Percentiles rank a stretch among this genome's conserved stretches.
Evolutionary conservation across 30 jellyfish, hydroid and myxozoan genomes (phyloP).

Genomic region (Hydractinia echinata): DNA sequence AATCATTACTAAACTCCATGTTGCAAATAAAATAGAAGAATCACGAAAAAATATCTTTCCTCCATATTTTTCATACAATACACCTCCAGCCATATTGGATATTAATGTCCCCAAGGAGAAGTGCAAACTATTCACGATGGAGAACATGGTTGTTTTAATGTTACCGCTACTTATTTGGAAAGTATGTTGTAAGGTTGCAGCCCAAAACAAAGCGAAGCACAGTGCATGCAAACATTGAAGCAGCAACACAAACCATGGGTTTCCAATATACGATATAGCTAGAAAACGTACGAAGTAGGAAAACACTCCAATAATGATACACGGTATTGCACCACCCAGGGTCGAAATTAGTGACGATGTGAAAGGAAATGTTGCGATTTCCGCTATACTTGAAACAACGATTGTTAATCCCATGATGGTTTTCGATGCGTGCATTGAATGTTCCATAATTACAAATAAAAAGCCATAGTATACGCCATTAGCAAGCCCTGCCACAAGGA

Average conservation of each 20-base stretch:
- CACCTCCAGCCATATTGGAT: conserved; percentile 55
- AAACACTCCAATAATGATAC: conserved; percentile 37
- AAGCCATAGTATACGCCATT: conserved; percentile 59
- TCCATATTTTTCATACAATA: conserved; percentile 47
- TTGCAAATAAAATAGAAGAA: conserved; percentile 28
- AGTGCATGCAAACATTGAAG: conserved; percentile 57
- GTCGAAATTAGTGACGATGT: conserved; percentile 31
- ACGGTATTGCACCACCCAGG: conserved; percentile 48
- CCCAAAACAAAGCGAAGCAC: conserved; percentile 73
- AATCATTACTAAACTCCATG: conserved; percentile 44
- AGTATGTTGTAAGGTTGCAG: conserved; percentile 56
- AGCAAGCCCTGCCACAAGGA: conserved; percentile 52
- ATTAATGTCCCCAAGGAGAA: conserved; percentile 52
- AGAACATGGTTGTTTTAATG: conserved; percentile 51
- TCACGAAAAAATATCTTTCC: conserved; percentile 49
- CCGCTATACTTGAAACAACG: conserved; percentile 67
- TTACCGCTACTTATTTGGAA: conserved; percentile 31
- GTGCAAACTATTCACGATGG: conserved; percentile 47
- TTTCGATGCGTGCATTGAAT: conserved; percentile 32
- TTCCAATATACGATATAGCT: conserved; percentile 39
- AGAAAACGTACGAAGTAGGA: conserved; percentile 49
- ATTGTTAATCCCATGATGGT: conserved; percentile 64
- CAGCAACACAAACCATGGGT: conserved; percentile 57
- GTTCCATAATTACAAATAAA: conserved; percentile 45
- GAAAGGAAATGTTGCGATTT: conserved; percentile 58